These are phyloP conservation scores for Agelas oroides DNA, from an alignment of 37 sponge, comb jelly and placozoan genomes.

Conservation along the genomic window DNA sequence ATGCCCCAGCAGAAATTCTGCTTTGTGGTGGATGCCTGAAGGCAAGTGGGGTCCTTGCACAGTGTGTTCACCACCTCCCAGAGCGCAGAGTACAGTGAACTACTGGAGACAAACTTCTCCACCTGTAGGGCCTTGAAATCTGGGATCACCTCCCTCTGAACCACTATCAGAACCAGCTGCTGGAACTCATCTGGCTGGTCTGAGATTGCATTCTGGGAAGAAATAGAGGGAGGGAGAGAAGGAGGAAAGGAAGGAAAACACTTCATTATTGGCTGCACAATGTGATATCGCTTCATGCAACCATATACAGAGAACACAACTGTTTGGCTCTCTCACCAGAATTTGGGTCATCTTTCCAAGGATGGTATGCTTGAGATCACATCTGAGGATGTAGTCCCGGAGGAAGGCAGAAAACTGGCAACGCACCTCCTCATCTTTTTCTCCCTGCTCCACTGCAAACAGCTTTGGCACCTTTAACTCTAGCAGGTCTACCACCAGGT, in stretches of 20 bases:
- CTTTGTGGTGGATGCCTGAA: conserved; percentile 27
- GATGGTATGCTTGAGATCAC: conserved; percentile 7
- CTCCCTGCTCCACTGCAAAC: background rate
- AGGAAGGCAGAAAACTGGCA: background rate
- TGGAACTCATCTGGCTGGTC: conserved; percentile 49
- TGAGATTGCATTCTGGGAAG: conserved; percentile 19
- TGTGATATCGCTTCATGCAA: too few relatives aligned
- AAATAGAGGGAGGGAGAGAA: too few relatives aligned
- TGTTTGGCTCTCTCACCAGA: conserved; percentile 2
- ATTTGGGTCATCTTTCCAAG: background rate
- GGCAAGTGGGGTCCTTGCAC: conserved; percentile 32
- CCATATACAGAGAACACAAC: background rate
- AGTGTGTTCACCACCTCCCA: conserved; percentile 11
- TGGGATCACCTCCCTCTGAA: background rate
- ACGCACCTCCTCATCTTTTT: background rate
- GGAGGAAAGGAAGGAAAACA: too few relatives aligned
- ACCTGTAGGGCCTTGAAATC: background rate
- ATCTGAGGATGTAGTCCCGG: background rate
- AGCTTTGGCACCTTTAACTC: conserved; percentile 33
- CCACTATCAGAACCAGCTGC: conserved; percentile 27
- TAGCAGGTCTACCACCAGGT: conserved; percentile 43
- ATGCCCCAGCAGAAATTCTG: conserved; percentile 75
- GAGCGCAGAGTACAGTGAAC: conserved; percentile 26
- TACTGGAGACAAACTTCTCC: background rate
- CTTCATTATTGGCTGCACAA: too few relatives aligned